phyloP scores from a whole-genome alignment of 1,140 invertebrate species.

The Acromyrmex charruanus region DNA sequence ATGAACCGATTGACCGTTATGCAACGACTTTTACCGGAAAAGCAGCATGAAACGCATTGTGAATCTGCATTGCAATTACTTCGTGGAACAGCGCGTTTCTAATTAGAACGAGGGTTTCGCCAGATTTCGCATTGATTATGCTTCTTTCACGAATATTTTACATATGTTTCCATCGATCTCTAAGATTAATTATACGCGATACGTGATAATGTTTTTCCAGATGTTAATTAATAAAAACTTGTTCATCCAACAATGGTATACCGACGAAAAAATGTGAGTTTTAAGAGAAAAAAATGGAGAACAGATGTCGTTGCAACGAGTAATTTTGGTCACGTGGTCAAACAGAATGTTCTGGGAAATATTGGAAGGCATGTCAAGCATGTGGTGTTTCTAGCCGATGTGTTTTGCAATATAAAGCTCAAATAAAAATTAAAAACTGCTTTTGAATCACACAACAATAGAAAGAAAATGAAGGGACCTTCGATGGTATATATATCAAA shows the following conservation, averaged over 20 bases:
- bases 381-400: not conserved
- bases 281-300: not conserved
- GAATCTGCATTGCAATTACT: not conserved
- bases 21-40: conserved; percentile 37
- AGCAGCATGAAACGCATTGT: not conserved
- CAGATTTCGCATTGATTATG: not conserved
- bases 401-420: not conserved
- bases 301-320: conserved; percentile 8
- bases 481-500: conserved; percentile 29
- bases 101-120: too few species aligned
- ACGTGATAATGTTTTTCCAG: not conserved
- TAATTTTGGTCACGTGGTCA: not conserved
- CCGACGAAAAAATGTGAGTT: not conserved
- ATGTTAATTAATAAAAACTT: not conserved
- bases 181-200: not conserved
- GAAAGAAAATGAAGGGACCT: conserved; percentile 44
- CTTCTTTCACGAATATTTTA: not conserved
- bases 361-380: not conserved
- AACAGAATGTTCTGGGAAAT: not conserved
- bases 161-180: not conserved
- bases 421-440: not conserved
- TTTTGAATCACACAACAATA: not conserved
- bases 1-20: not conserved
- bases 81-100: not conserved
- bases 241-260: not conserved